These are phyloP conservation scores for Apis cerana DNA, from an alignment of 1,140 invertebrate genomes.

Conservation along the genomic window DNA sequence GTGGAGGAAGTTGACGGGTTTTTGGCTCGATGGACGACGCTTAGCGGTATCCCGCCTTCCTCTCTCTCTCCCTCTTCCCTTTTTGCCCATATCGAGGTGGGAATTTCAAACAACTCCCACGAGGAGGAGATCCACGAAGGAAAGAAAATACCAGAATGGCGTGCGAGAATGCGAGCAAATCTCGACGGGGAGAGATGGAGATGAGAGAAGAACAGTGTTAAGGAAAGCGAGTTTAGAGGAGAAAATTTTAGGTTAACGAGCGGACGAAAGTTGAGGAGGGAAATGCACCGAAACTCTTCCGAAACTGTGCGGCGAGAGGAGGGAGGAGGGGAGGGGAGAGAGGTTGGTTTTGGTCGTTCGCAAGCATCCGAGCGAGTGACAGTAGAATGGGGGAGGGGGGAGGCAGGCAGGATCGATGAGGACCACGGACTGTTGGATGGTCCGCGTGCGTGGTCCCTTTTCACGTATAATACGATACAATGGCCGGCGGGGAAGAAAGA, in stretches of 20 bases:
- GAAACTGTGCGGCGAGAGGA: constrained; percentile 21
- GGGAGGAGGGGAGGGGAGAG: too few relatives aligned
- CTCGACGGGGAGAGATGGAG: constrained; percentile 9
- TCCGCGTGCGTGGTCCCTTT: constrained; percentile 22
- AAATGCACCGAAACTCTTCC: constrained; percentile 22
- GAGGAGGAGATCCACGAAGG: not conserved
- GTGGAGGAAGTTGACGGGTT: constrained; percentile 12
- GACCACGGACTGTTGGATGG: constrained; percentile 50
- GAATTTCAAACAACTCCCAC: not conserved
- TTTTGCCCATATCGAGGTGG: not conserved
- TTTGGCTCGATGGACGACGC: not conserved
- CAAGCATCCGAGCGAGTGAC: constrained; percentile 61
- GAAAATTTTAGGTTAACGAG: not conserved
- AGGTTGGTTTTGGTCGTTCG: constrained; percentile 52
- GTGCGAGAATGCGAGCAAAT: not conserved
- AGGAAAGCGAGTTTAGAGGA: not conserved
- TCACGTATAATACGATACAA: constrained; percentile 35
- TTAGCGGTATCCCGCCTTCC: not conserved
- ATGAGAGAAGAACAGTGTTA: not conserved
- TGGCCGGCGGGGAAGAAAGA: constrained; percentile 3
- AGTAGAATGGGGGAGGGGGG: constrained; percentile 59
- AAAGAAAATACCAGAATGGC: not conserved
- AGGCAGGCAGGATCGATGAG: constrained; percentile 56
- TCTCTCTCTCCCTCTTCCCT: not conserved
- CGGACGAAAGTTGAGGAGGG: too few relatives aligned